Percentiles rank a stretch among this genome's conserved stretches.
Evolutionary conservation across 2,113 vertebrate species (phyloP).

Genomic region (crab-eating macaque (Macaca fascicularis)): T2T-MFA8v1.1 NC_088393.1:49254001-49254500

Average conservation of each 20-base stretch:
- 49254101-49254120: background rate
- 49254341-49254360: conserved; percentile 94
- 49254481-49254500: conserved; percentile 90
- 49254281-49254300: conserved; percentile 90
- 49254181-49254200: conserved; percentile 32
- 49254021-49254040: background rate
- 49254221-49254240: conserved; percentile 91
- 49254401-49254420: conserved; percentile 93
- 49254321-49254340: conserved; percentile 91
- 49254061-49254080: background rate
- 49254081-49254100: conserved; percentile 49
- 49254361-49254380: conserved; percentile 94
- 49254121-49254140: background rate
- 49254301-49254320: conserved; percentile 95
- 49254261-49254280: conserved; percentile 89
- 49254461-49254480: conserved; percentile 90
- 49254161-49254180: conserved; percentile 50
- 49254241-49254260: conserved; percentile 95
- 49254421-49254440: conserved; percentile 90
- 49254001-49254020: conserved; percentile 56
- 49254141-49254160: background rate
- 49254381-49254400: conserved; percentile 95
- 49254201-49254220: conserved; percentile 85
- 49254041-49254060: background rate
- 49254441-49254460: conserved; percentile 92